Percentiles rank a stretch among this genome's conserved stretches.
Conservation (phyloP, 2,113 vertebrate genomes). For the Sander vitreus region DNA sequence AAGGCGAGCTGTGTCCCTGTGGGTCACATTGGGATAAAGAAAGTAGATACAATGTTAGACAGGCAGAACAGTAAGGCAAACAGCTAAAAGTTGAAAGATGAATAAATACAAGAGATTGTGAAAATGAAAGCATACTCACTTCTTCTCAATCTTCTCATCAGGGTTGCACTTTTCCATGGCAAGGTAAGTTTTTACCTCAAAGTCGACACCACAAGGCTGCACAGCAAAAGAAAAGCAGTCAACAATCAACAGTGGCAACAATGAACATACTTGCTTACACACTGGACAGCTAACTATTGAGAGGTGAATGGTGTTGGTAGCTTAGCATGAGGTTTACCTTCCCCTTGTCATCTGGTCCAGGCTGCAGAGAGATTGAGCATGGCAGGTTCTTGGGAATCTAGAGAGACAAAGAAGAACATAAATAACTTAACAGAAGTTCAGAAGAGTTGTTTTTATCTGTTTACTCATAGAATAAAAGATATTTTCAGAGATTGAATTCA, state of each 20-base stretch:
- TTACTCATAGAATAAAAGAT: background rate
- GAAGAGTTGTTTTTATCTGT: background rate
- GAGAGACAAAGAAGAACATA: constrained; percentile 4
- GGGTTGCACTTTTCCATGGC: constrained; percentile 83
- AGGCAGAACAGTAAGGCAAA: background rate
- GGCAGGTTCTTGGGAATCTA: constrained; percentile 84
- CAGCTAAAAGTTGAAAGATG: background rate
- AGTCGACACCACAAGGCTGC: constrained; percentile 93
- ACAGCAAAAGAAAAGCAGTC: constrained; percentile 16
- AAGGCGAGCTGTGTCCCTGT: constrained; percentile 90
- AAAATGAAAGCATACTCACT: constrained; percentile 76
- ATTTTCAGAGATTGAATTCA: background rate
- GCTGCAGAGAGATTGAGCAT: constrained; percentile 84
- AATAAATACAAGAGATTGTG: too few species aligned
- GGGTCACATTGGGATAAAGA: background rate
- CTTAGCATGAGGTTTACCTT: constrained; percentile 70
- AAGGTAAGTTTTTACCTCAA: constrained; percentile 91
- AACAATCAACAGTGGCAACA: background rate
- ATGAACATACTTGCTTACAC: too few species aligned
- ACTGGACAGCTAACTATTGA: background rate
- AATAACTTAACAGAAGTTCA: background rate
- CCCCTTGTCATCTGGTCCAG: constrained; percentile 80
- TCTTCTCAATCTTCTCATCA: constrained; percentile 92
- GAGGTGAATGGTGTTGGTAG: background rate
- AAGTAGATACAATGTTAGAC: background rate